Percentiles rank a stretch among this genome's conserved stretches.
phyloP scores from a whole-genome alignment of 2,888 invertebrate genomes.

The Dynastes maya region DNA sequence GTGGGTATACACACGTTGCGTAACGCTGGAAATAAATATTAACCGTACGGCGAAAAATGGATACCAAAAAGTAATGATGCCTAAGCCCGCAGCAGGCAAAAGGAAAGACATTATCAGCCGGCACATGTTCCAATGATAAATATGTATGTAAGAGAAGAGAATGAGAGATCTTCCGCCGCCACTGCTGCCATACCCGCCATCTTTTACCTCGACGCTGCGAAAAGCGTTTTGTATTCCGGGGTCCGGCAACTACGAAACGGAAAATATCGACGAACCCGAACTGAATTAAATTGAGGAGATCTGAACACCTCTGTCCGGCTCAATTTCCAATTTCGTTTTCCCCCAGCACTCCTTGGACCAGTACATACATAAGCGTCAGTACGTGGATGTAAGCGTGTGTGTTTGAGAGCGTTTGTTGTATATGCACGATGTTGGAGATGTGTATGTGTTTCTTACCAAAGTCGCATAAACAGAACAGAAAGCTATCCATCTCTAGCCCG shows the following conservation, averaged over 20 bases:
- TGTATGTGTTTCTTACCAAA: slow-evolving; percentile 51
- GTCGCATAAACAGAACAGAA: slow-evolving; percentile 67
- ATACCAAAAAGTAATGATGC: slow-evolving; percentile 38
- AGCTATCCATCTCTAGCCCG: slow-evolving; percentile 65
- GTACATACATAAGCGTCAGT: slow-evolving; percentile 7
- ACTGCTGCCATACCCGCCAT: slow-evolving; percentile 14
- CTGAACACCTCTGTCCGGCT: slow-evolving; percentile 63
- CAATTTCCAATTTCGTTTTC: slow-evolving; percentile 64
- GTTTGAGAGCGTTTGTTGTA: neutral
- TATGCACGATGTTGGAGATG: too few species aligned
- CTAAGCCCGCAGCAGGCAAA: slow-evolving; percentile 1
- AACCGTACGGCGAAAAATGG: slow-evolving; percentile 24
- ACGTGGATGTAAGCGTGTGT: neutral
- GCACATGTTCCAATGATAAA: slow-evolving; percentile 44
- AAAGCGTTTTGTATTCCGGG: slow-evolving; percentile 44
- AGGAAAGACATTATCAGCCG: slow-evolving; percentile 44
- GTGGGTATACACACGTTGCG: neutral
- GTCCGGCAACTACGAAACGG: slow-evolving; percentile 47
- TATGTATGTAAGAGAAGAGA: slow-evolving; percentile 24
- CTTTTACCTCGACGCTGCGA: neutral
- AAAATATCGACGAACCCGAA: slow-evolving; percentile 57
- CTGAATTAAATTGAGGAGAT: slow-evolving; percentile 64
- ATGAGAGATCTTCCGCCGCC: slow-evolving; percentile 18
- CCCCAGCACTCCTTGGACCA: slow-evolving; percentile 51
- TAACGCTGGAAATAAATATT: slow-evolving; percentile 27